Evolutionary conservation across 2,797 vertebrate species (phyloP), one percentile per base, ranked within the genome.

Genomic region (Danio tinwini): DNA sequence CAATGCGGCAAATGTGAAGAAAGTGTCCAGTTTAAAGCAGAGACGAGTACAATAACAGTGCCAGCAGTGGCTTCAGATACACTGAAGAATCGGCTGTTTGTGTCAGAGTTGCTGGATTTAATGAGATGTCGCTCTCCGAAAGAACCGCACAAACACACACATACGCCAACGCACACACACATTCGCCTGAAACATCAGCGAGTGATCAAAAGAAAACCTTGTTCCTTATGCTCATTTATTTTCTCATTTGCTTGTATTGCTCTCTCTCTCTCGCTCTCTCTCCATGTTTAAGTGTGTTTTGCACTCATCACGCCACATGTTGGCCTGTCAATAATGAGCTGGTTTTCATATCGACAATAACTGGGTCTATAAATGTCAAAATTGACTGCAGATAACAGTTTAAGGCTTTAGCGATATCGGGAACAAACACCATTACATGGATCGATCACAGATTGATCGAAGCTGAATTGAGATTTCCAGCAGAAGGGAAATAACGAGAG

Each of bases 221-320:
- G 76, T 61, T 70, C 76, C 65, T 69, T 59, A 70, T 70, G 44
- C 76, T 78, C 55, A 78, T 78, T 78, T 69, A 69, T 78, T 69
- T 78, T 61, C 65, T 77, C 53, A 40, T 76, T 64, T 76, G 61
- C 61, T 65, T 64, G 59, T 7, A 55, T 76, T 52, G 45, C 55
- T 61, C 44, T 69, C n/a, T 29, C 49, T 53, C 53, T 76, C 52
- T n/a, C 3, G 29, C 10, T 45, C 13, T 6, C 49, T 53, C 49
- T 72, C 53, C 13, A 44, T 44, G 19, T 29, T 17, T n/a, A 9
- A 65, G 63, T 56, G 40, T 45, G 29, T 67, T 45, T 29, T 29
- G 47, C 16, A 1, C 61, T 76, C 50, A n/a, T 29, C 29, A 29
- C 74, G 65, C 47, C 7, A 52, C 50, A 49, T 78, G 44, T 12